Evolutionary conservation across 2,113 vertebrate species (phyloP).

Genomic region (Clarias gariepinus): DNA sequence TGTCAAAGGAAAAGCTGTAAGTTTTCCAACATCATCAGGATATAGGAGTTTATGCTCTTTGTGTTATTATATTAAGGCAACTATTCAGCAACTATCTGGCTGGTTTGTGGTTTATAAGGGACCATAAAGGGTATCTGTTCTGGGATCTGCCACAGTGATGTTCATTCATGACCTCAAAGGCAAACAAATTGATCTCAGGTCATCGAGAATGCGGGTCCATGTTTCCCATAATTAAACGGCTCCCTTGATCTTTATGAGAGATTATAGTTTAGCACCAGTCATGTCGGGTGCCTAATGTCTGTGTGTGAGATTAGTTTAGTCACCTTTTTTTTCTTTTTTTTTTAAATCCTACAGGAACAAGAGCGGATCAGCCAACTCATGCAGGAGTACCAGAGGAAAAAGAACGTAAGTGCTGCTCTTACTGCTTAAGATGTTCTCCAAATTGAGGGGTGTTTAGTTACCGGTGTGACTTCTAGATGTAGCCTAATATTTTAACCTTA

Average conservation of each 20-base stretch:
- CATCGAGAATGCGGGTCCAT: background rate
- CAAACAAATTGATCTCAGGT: background rate
- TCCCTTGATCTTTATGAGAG: background rate
- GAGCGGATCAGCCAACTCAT: conserved; percentile 84
- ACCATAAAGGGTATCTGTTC: background rate
- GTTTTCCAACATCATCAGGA: background rate
- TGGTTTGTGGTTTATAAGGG: background rate
- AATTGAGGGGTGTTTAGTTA: background rate
- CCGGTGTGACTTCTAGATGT: background rate
- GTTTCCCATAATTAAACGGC: background rate
- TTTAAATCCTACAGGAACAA: conserved; percentile 77
- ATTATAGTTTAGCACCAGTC: background rate
- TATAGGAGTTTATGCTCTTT: no score
- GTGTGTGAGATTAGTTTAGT: no score
- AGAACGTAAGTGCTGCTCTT: conserved; percentile 79
- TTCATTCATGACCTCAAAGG: background rate
- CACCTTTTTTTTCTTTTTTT: background rate
- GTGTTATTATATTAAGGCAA: no score
- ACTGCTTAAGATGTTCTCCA: background rate
- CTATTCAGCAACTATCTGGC: background rate
- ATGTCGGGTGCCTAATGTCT: background rate
- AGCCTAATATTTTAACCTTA: background rate
- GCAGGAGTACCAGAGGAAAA: conserved; percentile 87
- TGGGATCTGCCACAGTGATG: background rate
- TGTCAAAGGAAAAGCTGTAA: background rate